Percentiles rank a stretch among this genome's conserved stretches.
These are phyloP conservation scores for Agonopterix alstromeriana DNA, from an alignment of 2,888 invertebrate genomes.

Conservation along the genomic window DNA sequence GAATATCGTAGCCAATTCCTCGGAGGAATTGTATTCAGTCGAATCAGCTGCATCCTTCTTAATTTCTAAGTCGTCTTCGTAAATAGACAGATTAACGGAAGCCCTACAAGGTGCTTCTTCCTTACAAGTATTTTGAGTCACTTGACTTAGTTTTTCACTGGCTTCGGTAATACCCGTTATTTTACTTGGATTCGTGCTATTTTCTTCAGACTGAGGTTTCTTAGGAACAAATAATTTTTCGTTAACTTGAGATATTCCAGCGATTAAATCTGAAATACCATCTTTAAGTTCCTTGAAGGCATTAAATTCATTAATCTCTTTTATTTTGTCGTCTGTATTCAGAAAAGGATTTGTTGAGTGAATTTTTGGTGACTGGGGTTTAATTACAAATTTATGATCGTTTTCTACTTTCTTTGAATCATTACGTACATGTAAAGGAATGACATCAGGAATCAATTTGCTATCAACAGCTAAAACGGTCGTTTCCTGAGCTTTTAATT, in stretches of 20 bases:
- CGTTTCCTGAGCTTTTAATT: slow-evolving; percentile 41
- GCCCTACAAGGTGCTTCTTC: slow-evolving; percentile 42
- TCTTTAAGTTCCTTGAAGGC: slow-evolving; percentile 71
- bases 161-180: slow-evolving; percentile 46
- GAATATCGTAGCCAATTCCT: slow-evolving; percentile 80
- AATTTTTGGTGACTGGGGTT: slow-evolving; percentile 24
- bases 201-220: slow-evolving; percentile 24
- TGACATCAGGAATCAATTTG: slow-evolving; percentile 38
- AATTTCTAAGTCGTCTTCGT: slow-evolving; percentile 60
- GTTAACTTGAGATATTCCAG: slow-evolving; percentile 69
- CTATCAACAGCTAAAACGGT: slow-evolving; percentile 37
- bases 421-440: slow-evolving; percentile 38
- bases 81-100: slow-evolving; percentile 60
- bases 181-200: slow-evolving; percentile 22
- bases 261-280: slow-evolving; percentile 69
- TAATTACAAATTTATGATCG: slow-evolving; percentile 14
- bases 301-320: slow-evolving; percentile 64
- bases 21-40: slow-evolving; percentile 80
- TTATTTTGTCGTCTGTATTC: slow-evolving; percentile 49
- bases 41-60: slow-evolving; percentile 59
- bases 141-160: slow-evolving; percentile 47
- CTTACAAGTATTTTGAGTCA: slow-evolving; percentile 32
- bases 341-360: slow-evolving; percentile 61
- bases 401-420: slow-evolving; percentile 39
- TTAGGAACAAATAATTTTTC: slow-evolving; percentile 60